Evolutionary conservation across 2,888 invertebrate species (phyloP).

Genomic region (Lasiommata megera): DNA sequence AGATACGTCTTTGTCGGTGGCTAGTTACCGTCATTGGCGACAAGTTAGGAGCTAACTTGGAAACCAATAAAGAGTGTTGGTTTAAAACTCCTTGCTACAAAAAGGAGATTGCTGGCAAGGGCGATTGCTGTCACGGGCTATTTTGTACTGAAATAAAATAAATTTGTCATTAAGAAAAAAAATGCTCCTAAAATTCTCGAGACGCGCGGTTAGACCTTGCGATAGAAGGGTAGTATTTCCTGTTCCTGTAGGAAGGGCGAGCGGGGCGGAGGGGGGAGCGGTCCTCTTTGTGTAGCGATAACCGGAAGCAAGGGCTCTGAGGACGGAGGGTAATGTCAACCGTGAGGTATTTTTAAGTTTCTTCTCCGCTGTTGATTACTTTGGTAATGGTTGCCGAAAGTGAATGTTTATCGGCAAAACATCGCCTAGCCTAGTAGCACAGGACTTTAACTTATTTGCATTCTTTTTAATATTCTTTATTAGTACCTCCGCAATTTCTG

Average conservation of each 20-base stretch:
- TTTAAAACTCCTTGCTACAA: too few species aligned
- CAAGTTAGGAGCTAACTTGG: too few species aligned
- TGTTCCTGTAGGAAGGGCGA: constrained; percentile 56
- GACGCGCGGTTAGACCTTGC: constrained; percentile 71
- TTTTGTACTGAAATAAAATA: too few species aligned
- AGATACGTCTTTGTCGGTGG: too few species aligned
- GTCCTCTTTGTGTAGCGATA: constrained; percentile 77
- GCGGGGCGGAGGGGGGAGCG: constrained; percentile 49
- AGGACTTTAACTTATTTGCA: too few species aligned
- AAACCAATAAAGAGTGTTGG: too few species aligned
- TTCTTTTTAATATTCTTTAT: too few species aligned
- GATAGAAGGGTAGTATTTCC: constrained; percentile 81
- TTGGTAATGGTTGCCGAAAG: constrained; percentile 40
- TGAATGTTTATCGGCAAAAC: constrained; percentile 31
- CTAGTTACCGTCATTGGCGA: too few species aligned
- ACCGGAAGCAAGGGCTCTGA: constrained; percentile 78
- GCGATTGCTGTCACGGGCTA: too few species aligned
- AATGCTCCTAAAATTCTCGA: constrained; percentile 58
- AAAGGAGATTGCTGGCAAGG: too few species aligned
- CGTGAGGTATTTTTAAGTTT: constrained; percentile 72
- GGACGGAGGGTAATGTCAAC: constrained; percentile 78
- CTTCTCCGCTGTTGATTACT: constrained; percentile 68
- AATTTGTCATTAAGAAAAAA: constrained; percentile 61
- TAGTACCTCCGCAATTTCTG: too few species aligned
- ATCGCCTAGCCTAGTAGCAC: too few species aligned